These are phyloP conservation scores for Platysternon megacephalum DNA, from an alignment of 2,113 vertebrate species.

Conservation along the genomic window DNA sequence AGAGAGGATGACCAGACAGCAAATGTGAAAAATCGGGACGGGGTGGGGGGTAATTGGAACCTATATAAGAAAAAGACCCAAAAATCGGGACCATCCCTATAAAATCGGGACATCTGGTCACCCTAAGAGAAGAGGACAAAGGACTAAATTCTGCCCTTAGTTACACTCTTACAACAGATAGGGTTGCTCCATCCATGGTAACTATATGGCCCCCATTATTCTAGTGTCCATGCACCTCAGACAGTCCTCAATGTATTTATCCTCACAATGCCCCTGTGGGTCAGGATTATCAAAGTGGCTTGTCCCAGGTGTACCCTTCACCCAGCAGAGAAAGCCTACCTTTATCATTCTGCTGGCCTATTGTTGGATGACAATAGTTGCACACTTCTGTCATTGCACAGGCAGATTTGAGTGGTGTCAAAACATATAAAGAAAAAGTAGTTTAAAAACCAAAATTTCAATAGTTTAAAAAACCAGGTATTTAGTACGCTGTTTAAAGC, in stretches of 20 bases:
- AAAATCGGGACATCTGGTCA: too few species aligned
- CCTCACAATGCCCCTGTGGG: not conserved
- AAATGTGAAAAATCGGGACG: too few species aligned
- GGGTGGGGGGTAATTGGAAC: too few species aligned
- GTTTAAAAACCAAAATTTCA: not conserved
- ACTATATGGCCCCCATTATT: not conserved
- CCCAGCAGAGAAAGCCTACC: accelerated
- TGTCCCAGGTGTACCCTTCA: not conserved
- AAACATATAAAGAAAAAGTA: not conserved
- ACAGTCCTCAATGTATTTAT: not conserved
- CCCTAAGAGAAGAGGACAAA: not conserved
- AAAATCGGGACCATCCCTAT: too few species aligned
- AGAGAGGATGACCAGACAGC: too few species aligned
- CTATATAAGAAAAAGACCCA: too few species aligned
- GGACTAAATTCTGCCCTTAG: not conserved
- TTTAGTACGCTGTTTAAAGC: not conserved
- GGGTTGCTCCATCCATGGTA: accelerated
- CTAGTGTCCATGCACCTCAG: not conserved
- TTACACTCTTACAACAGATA: not conserved
- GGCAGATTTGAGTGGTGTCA: not conserved
- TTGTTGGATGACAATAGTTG: not conserved
- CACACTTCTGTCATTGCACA: not conserved
- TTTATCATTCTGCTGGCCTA: not conserved
- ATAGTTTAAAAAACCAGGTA: too few species aligned
- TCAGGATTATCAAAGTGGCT: not conserved